Conservation (phyloP, 2,797 vertebrate genomes). For the Anolis apletophallus region DNA sequence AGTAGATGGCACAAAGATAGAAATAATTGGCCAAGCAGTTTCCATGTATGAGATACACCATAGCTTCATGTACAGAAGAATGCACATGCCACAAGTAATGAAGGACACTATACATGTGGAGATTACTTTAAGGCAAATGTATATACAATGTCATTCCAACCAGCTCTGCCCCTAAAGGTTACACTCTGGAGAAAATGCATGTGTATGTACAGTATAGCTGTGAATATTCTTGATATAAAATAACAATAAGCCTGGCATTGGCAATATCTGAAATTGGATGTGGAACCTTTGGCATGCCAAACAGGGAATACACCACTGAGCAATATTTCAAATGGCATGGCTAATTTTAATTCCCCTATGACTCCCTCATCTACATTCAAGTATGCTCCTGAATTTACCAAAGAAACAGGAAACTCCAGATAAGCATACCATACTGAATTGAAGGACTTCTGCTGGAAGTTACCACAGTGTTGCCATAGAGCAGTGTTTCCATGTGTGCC, state of each 20-base stretch:
- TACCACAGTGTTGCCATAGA: too few species aligned
- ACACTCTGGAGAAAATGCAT: not conserved
- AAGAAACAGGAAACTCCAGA: too few species aligned
- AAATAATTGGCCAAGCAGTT: not conserved
- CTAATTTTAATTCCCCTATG: not conserved
- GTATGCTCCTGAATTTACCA: too few species aligned
- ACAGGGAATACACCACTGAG: not conserved
- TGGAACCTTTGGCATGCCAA: not conserved
- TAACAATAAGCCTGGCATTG: not conserved
- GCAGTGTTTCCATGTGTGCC: too few species aligned
- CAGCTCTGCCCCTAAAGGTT: too few species aligned
- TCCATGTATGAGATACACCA: not conserved
- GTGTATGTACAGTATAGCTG: not conserved
- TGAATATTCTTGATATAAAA: not conserved
- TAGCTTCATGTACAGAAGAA: not conserved
- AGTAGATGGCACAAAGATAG: not conserved
- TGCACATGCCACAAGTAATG: not conserved
- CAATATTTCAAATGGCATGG: not conserved
- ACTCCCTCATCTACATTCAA: too few species aligned
- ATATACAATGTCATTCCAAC: not conserved
- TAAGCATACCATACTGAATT: too few species aligned
- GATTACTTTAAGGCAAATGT: not conserved
- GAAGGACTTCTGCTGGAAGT: too few species aligned
- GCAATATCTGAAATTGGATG: not conserved
- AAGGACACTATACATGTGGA: not conserved